Base-by-base conservation (phyloP, 2,797 vertebrate genomes). In the Australoheros facetus region DNA sequence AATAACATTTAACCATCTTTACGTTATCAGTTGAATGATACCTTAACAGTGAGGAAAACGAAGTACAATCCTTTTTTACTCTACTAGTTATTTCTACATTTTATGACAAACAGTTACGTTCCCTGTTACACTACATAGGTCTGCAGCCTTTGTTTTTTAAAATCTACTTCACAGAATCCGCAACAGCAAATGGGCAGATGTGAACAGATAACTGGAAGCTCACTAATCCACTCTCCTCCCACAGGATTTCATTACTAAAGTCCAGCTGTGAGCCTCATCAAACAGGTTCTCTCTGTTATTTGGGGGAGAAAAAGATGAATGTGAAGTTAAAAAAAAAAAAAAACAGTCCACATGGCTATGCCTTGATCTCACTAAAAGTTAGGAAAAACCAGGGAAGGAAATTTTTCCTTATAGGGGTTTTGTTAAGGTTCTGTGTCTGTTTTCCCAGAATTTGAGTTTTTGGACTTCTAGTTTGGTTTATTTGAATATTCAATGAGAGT, bases 221-320 rank as follows among this genome's bases (percentile, higher is more conserved):
- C 9, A 42, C 42, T 75, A 71, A 84, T 60, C 79, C 71, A 19
- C 39, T 71, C 56, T 81, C n/a, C 34, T 73, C 76, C 78, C 37
- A 5, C 7, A 59, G 75, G 84, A 75, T 72, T 83, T 88, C 53
- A 78, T 83, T 79, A 75, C 13, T 59, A 51, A 37, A 21, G 73
- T 42, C 28, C 71, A 73, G 30, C 81, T 76, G 64, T 59, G 23
- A 69, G 58, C 59, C 48, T 83, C 48, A 53, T 88, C 70, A 77
- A 42, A 69, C 53, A 28, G 48, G 34, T 56, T 30, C 58, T 73
- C 74, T 72, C 71, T 74, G 30, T 39, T 71, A 55, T 56, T 78
- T 57, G n/a, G 26, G 34, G 1, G 4, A 1, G 1, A 3, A 19
- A 32, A 62, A 78, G 16, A 73, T 70, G 48, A 78, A 42, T 30